Evolutionary conservation across 2,113 vertebrate species (phyloP).

Genomic region (Pitta sordida): DNA sequence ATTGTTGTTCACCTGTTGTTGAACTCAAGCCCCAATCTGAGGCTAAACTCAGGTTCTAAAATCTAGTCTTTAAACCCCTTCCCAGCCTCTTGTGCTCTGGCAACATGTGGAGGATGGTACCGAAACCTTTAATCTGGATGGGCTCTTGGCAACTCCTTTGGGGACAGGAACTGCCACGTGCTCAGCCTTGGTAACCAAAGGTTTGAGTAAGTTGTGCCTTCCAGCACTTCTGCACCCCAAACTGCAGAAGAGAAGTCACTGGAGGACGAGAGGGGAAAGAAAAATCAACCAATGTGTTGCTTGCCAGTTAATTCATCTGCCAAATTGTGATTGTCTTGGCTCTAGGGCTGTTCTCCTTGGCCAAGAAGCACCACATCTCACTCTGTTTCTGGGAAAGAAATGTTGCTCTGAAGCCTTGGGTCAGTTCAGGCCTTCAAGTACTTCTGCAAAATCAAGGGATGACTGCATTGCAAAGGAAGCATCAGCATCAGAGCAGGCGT

Average conservation of each 20-base stretch:
- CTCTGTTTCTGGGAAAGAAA: neutral
- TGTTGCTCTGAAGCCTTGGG: neutral
- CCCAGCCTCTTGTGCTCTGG: neutral
- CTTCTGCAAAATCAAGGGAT: neutral
- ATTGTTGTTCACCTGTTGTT: neutral
- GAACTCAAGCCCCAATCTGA: neutral
- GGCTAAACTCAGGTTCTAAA: neutral
- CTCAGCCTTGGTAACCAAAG: neutral
- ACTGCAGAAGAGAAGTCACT: neutral
- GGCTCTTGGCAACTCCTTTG: rapidly evolving
- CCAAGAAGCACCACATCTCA: neutral
- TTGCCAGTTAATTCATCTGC: neutral
- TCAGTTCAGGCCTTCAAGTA: neutral
- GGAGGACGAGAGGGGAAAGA: neutral
- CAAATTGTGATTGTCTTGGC: neutral
- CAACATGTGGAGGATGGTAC: neutral
- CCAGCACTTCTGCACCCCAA: neutral
- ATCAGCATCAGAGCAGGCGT: neutral
- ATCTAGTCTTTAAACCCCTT: neutral
- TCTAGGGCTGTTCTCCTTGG: neutral
- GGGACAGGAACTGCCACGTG: neutral
- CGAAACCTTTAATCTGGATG: neutral
- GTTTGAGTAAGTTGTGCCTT: neutral
- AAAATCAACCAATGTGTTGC: neutral
- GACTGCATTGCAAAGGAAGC: neutral